Evolutionary conservation across 2,888 invertebrate genomes (phyloP).

Genomic region (Macrosiphum euphorbiae): DNA sequence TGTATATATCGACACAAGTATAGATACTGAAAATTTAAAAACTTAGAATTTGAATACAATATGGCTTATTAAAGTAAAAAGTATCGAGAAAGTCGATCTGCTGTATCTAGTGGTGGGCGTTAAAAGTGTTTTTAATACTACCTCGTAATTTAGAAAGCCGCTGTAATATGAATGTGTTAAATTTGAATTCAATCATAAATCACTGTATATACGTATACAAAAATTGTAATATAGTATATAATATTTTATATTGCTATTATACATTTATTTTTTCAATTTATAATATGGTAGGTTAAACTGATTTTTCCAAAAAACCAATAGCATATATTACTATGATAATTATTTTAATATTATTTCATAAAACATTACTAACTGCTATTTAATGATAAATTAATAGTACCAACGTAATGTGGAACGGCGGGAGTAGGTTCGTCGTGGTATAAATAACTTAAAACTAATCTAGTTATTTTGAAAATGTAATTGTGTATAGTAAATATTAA

Average conservation of each 20-base stretch:
- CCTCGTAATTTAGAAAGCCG: not conserved
- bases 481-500: no score
- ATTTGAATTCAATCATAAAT: not conserved
- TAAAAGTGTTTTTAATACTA: not conserved
- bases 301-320: not conserved
- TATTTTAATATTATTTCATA: no score
- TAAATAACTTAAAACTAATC: no score
- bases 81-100: no score
- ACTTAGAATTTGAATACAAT: not conserved
- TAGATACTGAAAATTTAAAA: not conserved
- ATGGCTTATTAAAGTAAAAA: no score
- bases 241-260: not conserved
- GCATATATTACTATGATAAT: no score
- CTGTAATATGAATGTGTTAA: not conserved
- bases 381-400: no score
- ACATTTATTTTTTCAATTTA: not conserved
- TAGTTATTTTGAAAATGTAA: no score
- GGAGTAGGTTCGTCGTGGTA: no score
- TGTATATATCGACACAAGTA: not conserved
- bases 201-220: no score
- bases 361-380: no score
- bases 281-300: not conserved
- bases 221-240: not conserved
- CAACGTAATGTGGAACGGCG: no score
- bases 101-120: not conserved